Base-by-base conservation (phyloP, 1,140 invertebrate genomes). In the Hestina assimilis region DNA sequence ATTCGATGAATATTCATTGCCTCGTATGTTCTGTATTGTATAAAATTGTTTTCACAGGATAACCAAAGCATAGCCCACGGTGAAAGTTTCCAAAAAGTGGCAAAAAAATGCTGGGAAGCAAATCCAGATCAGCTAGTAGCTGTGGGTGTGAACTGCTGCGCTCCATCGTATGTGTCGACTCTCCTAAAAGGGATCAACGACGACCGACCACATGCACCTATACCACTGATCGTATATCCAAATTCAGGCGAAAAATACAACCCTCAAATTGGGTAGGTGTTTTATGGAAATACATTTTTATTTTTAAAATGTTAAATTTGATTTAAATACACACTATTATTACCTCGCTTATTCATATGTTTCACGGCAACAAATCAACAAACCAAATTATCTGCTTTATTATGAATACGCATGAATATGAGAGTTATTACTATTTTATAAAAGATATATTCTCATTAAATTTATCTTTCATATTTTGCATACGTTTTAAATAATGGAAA, bases 61-160 rank as follows among this genome's bases (percentile, higher is more conserved):
- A 91, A 92, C 20, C 83, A 89, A 57, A 90, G 90, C 26, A 91
- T 94, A 51, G 93, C 92, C 0, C 92, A 93, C 75, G 96, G 96
- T 4, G 95, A 96, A 67, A 89, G 89, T 48, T 95, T 97, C 58
- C 89, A 89, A 65, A 89, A 87, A 57, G 88, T 91, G 3, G 92
- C 92, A 1, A 79, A 90, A 61, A 88, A 80, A 54, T 94, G 92
- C 81, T 95, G 92, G 89, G 90, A 90, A 53, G 77, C 78, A 17
- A 91, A 91, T 65, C 91, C 92, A 2, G 86, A 92, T 11, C 93
- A 95, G 79, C 89, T 96, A 24, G 87, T 94, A 24, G 96, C 93
- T 1, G 91, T 98, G 40, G 97, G 97, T 1, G 92, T 96, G 0
- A 98, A 98, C 82, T 98, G 97, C 82, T 90, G 95, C 51, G 82